These are phyloP conservation scores for Trichonephila clavipes DNA, from an alignment of 1,140 invertebrate species.

Conservation along the genomic window DNA sequence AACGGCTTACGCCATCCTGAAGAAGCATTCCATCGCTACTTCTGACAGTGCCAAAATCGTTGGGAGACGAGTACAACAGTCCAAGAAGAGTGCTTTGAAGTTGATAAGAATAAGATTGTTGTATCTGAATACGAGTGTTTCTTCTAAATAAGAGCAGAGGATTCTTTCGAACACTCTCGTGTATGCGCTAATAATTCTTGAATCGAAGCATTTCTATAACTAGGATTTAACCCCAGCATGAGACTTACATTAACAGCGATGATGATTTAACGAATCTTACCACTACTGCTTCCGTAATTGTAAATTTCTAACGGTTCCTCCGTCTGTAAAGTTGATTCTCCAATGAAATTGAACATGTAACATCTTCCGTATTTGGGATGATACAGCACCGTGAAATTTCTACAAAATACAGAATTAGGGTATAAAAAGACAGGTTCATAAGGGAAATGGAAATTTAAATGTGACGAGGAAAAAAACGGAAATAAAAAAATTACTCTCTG, in stretches of 20 bases:
- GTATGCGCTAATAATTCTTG: too few relatives aligned
- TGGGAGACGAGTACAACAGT: too few relatives aligned
- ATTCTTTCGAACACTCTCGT: too few relatives aligned
- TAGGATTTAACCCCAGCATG: too few relatives aligned
- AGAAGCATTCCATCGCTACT: too few relatives aligned
- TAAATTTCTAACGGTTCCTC: slow-evolving; percentile 43
- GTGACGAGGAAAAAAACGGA: background rate
- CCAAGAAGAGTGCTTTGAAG: too few relatives aligned
- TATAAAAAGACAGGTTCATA: background rate
- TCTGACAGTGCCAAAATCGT: too few relatives aligned
- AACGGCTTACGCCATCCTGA: too few relatives aligned
- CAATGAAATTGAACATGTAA: slow-evolving; percentile 73
- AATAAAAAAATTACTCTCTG: slow-evolving; percentile 37
- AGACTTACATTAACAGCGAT: background rate
- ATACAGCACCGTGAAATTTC: slow-evolving; percentile 72
- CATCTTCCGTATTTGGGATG: slow-evolving; percentile 73
- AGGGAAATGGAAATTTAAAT: background rate
- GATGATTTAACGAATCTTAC: background rate
- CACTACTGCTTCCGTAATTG: slow-evolving; percentile 68
- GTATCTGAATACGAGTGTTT: too few relatives aligned
- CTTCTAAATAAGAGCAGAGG: too few relatives aligned
- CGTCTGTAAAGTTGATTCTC: background rate
- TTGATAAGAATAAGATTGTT: too few relatives aligned
- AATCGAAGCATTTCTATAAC: too few relatives aligned
- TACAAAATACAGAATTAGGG: background rate